Conservation (phyloP, 2,113 vertebrate species). For the Ptychochromis oligacanthus region DNA sequence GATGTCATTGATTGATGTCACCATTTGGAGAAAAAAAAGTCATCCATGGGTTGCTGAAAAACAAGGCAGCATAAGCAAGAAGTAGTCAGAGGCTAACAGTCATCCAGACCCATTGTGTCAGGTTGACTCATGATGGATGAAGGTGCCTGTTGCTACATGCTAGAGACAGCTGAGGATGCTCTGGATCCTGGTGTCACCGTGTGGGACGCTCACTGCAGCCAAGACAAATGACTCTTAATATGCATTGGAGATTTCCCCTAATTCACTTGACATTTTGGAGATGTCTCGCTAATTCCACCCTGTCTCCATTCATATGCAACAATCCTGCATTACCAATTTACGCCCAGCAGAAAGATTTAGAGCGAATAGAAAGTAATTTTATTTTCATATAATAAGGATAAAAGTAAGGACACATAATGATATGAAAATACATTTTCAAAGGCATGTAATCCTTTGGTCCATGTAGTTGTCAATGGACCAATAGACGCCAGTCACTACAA, state of each 20-base stretch:
- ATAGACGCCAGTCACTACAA: background rate
- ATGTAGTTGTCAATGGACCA: background rate
- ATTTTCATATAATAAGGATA: background rate
- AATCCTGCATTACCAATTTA: slow-evolving; percentile 16
- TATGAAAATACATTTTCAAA: background rate
- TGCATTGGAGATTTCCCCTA: slow-evolving; percentile 66
- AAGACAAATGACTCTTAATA: slow-evolving; percentile 68
- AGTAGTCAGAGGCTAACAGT: slow-evolving; percentile 39
- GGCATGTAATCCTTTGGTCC: background rate
- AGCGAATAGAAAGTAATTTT: background rate
- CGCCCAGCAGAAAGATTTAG: background rate
- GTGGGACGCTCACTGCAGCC: background rate
- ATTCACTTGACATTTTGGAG: slow-evolving; percentile 76
- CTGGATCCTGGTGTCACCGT: slow-evolving; percentile 24
- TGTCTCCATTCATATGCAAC: slow-evolving; percentile 42
- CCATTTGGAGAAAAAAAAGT: background rate
- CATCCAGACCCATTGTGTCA: slow-evolving; percentile 13
- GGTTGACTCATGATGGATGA: slow-evolving; percentile 64
- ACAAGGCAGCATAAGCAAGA: slow-evolving; percentile 2
- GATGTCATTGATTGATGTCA: slow-evolving; percentile 67
- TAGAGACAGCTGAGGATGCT: slow-evolving; percentile 8
- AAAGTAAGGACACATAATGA: background rate
- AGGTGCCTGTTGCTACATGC: slow-evolving; percentile 24
- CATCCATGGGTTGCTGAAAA: slow-evolving; percentile 13
- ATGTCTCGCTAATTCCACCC: slow-evolving; percentile 60